Evolutionary conservation across 2,113 vertebrate species (phyloP), one percentile per base, ranked within the genome.

Genomic region (Rostratula benghalensis): DNA sequence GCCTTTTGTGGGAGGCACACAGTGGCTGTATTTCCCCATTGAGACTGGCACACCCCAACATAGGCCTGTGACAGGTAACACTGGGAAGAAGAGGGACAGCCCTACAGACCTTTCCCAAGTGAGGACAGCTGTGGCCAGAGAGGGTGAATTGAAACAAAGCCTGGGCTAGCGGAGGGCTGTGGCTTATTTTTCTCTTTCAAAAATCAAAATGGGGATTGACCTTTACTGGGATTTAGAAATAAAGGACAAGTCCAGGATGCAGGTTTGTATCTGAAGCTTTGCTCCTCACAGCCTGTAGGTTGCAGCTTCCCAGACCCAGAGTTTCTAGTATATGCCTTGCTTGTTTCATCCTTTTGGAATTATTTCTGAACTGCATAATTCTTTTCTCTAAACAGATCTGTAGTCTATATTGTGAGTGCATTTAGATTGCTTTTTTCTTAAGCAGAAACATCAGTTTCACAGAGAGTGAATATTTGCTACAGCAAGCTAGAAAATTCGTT

Each of bases 1-100:
- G 2, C 6, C 8, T 91, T 78, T 45, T 39, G 12, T 43, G 19
- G n/a, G 64, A 46, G 20, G 30, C 13, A 37, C 10, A 16, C 9
- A 5, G 51, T 33, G 28, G 12, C 33, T 63, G 18, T 11, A 8
- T 54, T 76, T 54, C 74, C 30, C 53, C 11, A 4, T n/a, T 21
- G 21, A 51, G 27, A 7, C 6, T 31, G 50, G 8, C 9, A 15
- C 12, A 53, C 4, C 41, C 43, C 89, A 56, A 2, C 3, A 5
- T 0, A 25, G 27, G 9, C 48, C 17, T 39, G 35, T 15, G 28
- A 71, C 0, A 0, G 48, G 33, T 1, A 1, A 7, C 43, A 53
- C 13, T 11, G 17, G 63, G 64, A 17, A 37, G 24, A 14, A 59
- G 43, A 30, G 27, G 10, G 23, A 31, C 41, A 67, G 48, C 48